Percentiles rank a stretch among this genome's conserved stretches.
Evolutionary conservation across 2,113 vertebrate species (phyloP).

Genomic region (Lampris incognitus): DNA sequence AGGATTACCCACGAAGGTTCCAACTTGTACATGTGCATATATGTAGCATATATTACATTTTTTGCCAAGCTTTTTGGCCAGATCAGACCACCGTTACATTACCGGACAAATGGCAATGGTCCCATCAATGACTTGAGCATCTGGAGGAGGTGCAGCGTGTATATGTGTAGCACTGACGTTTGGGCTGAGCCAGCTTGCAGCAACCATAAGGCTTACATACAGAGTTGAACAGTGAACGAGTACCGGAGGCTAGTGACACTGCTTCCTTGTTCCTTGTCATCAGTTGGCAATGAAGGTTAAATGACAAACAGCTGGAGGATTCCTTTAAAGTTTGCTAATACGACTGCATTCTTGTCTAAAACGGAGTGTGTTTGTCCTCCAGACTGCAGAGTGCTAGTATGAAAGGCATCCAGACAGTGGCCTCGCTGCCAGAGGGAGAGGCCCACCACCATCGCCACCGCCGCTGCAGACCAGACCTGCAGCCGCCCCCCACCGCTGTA

Average conservation of each 20-base stretch:
- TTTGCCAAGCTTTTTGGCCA: no score
- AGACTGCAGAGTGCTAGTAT: slow-evolving; percentile 59
- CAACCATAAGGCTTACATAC: no score
- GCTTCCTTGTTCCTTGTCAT: not conserved
- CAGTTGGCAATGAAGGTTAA: slow-evolving; percentile 47
- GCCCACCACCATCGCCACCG: slow-evolving; percentile 34
- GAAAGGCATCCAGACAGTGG: slow-evolving; percentile 63
- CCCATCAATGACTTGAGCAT: no score
- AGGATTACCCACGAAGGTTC: no score
- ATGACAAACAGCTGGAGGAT: slow-evolving; percentile 38
- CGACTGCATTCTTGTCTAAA: slow-evolving; percentile 40
- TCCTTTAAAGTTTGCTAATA: slow-evolving; percentile 41
- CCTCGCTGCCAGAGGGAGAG: slow-evolving; percentile 58
- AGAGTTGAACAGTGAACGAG: slow-evolving; percentile 19
- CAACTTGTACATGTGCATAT: no score
- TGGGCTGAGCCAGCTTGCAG: no score
- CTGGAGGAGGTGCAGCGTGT: no score
- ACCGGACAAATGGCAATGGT: no score
- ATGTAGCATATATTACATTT: no score
- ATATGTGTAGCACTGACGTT: no score
- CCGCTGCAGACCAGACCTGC: slow-evolving; percentile 61
- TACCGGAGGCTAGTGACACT: not conserved
- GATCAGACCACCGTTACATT: no score
- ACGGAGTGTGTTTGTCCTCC: slow-evolving; percentile 56
- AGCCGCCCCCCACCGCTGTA: slow-evolving; percentile 65